These are phyloP conservation scores for Monochamus saltuarius DNA, from an alignment of 1,140 invertebrate genomes.

Conservation along the genomic window DNA sequence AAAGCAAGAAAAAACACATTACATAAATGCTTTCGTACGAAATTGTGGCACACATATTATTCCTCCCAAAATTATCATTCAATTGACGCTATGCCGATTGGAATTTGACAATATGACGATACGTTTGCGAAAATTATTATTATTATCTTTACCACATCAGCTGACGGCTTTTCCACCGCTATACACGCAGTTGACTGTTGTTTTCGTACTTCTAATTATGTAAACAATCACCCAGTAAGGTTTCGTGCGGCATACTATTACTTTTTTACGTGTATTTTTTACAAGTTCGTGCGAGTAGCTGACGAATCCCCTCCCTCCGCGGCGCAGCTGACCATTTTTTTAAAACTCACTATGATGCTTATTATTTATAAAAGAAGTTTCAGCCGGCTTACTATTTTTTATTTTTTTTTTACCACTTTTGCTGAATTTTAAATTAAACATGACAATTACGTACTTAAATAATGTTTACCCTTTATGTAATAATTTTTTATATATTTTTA, in stretches of 20 bases:
- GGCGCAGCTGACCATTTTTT: slow-evolving; percentile 5
- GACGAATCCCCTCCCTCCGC: neutral
- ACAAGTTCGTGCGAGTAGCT: neutral
- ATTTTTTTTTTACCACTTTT: slow-evolving; percentile 13
- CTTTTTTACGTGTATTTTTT: slow-evolving; percentile 9
- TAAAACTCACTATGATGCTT: neutral
- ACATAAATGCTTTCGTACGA: no score
- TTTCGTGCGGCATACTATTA: neutral
- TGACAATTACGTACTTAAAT: no score
- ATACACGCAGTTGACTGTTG: slow-evolving; percentile 6
- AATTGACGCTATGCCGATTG: no score
- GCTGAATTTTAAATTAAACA: no score
- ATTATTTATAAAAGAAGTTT: slow-evolving; percentile 10
- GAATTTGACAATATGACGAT: no score
- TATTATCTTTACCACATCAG: slow-evolving; percentile 12
- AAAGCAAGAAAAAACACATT: no score
- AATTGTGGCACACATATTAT: no score
- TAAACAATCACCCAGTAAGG: neutral
- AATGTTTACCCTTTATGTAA: no score
- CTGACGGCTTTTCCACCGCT: slow-evolving; percentile 10
- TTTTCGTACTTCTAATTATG: slow-evolving; percentile 6
- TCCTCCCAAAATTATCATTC: no score
- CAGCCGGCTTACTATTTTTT: slow-evolving; percentile 1
- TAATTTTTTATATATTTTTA: no score
- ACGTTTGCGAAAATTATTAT: no score